These are phyloP conservation scores for Lacerta viridis DNA, from an alignment of 2,797 vertebrate species.

Conservation along the genomic window DNA sequence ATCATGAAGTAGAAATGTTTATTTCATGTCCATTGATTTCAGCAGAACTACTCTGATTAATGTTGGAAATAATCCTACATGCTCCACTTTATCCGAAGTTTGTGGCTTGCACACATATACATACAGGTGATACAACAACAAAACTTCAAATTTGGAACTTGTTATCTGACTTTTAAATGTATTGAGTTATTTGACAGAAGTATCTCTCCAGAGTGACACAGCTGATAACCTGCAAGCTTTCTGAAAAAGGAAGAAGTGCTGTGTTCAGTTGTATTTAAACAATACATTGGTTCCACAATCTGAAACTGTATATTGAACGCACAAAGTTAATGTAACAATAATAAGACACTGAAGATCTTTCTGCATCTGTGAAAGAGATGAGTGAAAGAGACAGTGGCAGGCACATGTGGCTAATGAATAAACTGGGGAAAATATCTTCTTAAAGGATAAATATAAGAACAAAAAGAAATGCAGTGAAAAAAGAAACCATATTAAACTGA, in stretches of 20 bases:
- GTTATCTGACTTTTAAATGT: background rate
- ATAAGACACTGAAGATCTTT: background rate
- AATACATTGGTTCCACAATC: background rate
- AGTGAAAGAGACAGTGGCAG: background rate
- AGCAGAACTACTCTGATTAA: no score
- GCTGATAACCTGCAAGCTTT: background rate
- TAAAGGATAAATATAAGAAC: constrained; percentile 49
- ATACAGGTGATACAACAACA: background rate
- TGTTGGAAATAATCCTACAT: background rate
- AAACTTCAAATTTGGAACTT: background rate
- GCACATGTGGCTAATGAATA: constrained; percentile 45
- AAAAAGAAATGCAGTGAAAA: constrained; percentile 52
- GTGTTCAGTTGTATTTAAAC: background rate
- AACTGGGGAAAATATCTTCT: constrained; percentile 30
- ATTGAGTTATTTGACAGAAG: background rate
- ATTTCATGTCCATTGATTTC: no score
- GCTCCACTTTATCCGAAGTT: background rate
- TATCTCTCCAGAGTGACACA: background rate
- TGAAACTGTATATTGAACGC: background rate
- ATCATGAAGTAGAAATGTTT: no score
- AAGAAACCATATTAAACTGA: constrained; percentile 68
- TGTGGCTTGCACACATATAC: background rate
- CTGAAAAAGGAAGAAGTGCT: background rate
- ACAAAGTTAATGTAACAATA: background rate
- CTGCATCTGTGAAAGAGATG: background rate